Evolutionary conservation across 2,888 invertebrate species (phyloP).

Genomic region (Plebejus melissa): DNA sequence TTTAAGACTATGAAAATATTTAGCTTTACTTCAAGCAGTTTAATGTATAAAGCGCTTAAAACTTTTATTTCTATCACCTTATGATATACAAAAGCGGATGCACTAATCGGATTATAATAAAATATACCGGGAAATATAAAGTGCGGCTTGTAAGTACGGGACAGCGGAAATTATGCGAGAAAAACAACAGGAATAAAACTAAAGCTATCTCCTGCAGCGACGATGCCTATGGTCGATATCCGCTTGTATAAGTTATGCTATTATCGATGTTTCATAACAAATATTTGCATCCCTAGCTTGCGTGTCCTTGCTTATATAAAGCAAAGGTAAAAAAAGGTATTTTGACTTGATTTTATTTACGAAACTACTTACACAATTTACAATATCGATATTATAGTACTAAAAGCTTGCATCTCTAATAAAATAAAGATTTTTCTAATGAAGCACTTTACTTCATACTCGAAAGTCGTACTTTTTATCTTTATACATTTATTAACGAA

Average conservation of each 20-base stretch:
- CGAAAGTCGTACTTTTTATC: too few relatives aligned
- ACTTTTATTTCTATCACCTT: not conserved
- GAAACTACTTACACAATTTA: too few relatives aligned
- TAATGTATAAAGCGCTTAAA: not conserved
- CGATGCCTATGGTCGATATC: constrained; percentile 5
- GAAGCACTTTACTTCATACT: too few relatives aligned
- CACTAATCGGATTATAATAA: constrained; percentile 12
- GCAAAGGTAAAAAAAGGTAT: too few relatives aligned
- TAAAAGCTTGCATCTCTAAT: too few relatives aligned
- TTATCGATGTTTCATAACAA: not conserved
- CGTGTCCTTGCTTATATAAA: too few relatives aligned
- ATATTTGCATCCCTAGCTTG: not conserved
- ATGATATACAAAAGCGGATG: not conserved
- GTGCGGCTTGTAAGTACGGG: not conserved
- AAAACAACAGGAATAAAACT: constrained; percentile 18
- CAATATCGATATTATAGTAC: too few relatives aligned
- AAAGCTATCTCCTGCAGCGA: constrained; percentile 16
- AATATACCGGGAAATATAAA: constrained; percentile 13
- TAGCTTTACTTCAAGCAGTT: not conserved
- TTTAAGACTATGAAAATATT: not conserved
- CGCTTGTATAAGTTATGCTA: not conserved
- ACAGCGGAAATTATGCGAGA: constrained; percentile 18
- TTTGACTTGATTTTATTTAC: too few relatives aligned
- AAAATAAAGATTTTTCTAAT: too few relatives aligned
- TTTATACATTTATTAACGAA: too few relatives aligned